Base-by-base conservation (phyloP, 1,140 invertebrate genomes). In the Orchesella cincta region DNA sequence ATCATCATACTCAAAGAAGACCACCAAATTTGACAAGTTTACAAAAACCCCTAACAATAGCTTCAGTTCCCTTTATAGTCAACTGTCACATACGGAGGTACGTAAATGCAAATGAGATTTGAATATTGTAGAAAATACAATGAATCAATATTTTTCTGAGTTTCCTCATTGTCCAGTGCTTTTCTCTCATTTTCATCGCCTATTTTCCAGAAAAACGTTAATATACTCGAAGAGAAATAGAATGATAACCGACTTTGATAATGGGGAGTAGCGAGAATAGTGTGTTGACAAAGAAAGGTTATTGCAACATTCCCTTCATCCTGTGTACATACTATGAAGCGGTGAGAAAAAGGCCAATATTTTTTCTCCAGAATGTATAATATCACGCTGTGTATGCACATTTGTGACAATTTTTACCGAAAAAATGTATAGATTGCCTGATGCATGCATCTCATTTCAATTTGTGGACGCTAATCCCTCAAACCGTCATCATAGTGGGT, bases 391-490 rank as follows among this genome's bases (percentile, higher is more conserved):
- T 5, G 39, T 46, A 8, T 46, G 18, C 39, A 46, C 39, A 46
- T 46, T 46, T 46, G 39, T 46, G 39, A 46, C 39, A 46, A 46
- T 46, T 46, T n/a, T 8, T 46, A 46, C 39, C 5, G 39, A 46
- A n/a, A n/a, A n/a, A n/a, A n/a, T n/a, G 39, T 46, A 46, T 18
- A 46, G 18, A 18, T 46, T 46, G 39, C 39, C 5, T n/a, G n/a
- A 67, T 33, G 31, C 62, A 31, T 67, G 28, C 31, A 31, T 67
- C 31, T 67, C 28, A 67, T 67, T 33, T 67, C 28, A 31, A 5
- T 67, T 33, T 67, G 62, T 33, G 62, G 62, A 67, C 62, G 62
- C 62, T 67, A 67, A 67, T 67, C 62, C 62, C 31, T 67, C 62
- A 67, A 67, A 33, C 62, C 62, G 33, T 33, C 62, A 67, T 67